Base-by-base conservation (phyloP, 2,113 vertebrate species). In the Hyla sarda region DNA sequence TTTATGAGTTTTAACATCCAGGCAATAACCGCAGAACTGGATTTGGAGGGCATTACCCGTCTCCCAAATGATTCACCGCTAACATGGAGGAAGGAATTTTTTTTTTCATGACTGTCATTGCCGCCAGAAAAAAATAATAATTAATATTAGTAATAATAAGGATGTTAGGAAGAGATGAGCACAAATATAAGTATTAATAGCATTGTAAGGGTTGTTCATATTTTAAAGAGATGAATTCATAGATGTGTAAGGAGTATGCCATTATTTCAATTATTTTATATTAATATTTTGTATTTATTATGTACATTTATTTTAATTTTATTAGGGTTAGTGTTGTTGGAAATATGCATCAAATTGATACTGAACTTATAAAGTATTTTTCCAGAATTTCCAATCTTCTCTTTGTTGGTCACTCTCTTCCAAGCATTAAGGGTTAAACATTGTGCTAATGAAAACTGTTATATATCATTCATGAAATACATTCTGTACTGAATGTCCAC, bases 1-100 rank as follows among this genome's bases (percentile, higher is more conserved):
- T 92, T 92, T 90, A 92, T 86, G 50, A 83, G 58, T 87, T 91
- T 84, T 28, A 71, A 82, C 86, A 84, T 87, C 5, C 85, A 71
- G 28, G 84, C 84, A 81, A 81, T 86, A 86, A 86, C 65, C 32
- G 37, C 34, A 73, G 76, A 69, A 60, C 84, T 86, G 77, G 69
- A 80, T 86, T 73, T 48, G 10, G 89, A 79, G 11, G 0, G 87
- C 88, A 83, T 54, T 1, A 0, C 16, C 37, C 47, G 37, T 28
- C 79, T 86, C 54, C 76, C 62, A 50, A 86, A 72, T 81, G 77
- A 81, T 80, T 81, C 54, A 62, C 77, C 52, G 52, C 78, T 58
- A 21, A 73, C 28, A 73, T 48, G 50, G n/a, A n/a, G n/a, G n/a
- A n/a, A n/a, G n/a, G 65, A 69, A 25, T 76, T 30, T 76, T 28